Evolutionary conservation across 2,113 vertebrate genomes (phyloP), one percentile per base, ranked within the genome.

Genomic region (Platysternon megacephalum): DNA sequence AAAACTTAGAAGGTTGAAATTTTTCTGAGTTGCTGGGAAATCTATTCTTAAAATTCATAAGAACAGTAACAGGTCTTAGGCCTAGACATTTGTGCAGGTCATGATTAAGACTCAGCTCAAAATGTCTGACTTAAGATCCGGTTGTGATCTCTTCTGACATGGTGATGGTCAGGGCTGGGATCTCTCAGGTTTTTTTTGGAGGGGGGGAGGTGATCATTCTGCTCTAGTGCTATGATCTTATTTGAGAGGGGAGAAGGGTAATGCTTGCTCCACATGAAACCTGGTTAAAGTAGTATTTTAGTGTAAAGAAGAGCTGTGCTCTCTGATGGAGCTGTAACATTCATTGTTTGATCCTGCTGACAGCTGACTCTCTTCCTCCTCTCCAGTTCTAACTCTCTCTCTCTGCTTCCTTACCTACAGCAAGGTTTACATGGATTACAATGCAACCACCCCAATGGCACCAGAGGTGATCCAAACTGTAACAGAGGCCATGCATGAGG

Each of bases 341-440:
- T n/a, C 42, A 44, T 44, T 46, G 24, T 29, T 39, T 65, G 32
- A 26, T 84, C 22, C 39, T 26, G 24, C 42, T 76, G 39, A 44
- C 24, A 44, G 11, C 42, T 42, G 35, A 53, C 22, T 80, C 4
- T 11, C 17, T 76, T 72, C 26, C 74, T 78, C 22, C 74, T 46
- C 22, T 78, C 14, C 44, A 39, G 6, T 29, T 32, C 13, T 26
- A 11, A 6, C 29, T 26, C 13, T 6, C 14, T 39, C 26, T 26
- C 11, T 8, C 19, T 1, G 3, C 32, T 42, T 8, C 5, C 7
- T 5, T 84, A 35, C 2, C 42, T 58, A n/a, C 89, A 97, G 98
- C 14, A 99, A 97, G n/a, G 97, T 99, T 68, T 99, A 99, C 83
- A 98, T 99, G 98, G 99, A 99, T 98, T 98, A 99, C 90, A 99